Conservation (phyloP, 1,140 invertebrate species). For the Daktulosphaira vitifoliae region DNA sequence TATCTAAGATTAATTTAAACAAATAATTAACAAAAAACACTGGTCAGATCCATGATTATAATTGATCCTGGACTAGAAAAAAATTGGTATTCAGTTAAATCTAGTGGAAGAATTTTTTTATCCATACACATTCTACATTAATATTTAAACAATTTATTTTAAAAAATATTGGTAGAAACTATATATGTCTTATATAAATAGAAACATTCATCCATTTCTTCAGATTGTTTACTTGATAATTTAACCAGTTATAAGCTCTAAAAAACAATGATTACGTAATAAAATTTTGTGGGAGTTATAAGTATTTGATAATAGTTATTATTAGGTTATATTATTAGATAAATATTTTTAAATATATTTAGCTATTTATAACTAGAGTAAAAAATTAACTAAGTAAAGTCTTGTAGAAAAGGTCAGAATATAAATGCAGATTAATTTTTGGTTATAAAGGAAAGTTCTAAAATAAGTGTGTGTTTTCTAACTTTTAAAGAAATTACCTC, state of each 20-base stretch:
- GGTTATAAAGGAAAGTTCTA: too few species aligned
- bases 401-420: too few species aligned
- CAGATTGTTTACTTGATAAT: background rate
- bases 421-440: too few species aligned
- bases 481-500: too few species aligned
- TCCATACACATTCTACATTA: background rate
- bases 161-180: background rate
- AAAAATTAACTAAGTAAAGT: too few species aligned
- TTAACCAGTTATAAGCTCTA: background rate
- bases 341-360: background rate
- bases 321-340: too few species aligned
- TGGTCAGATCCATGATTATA: background rate
- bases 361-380: too few species aligned
- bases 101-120: background rate
- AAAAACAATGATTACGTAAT: background rate
- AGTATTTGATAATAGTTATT: too few species aligned
- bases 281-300: too few species aligned
- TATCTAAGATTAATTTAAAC: background rate
- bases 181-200: background rate
- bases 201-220: background rate
- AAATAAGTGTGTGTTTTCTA: too few species aligned
- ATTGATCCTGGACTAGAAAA: conserved; percentile 13
- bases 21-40: background rate
- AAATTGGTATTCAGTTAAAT: too few species aligned
- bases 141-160: conserved; percentile 13